phyloP scores from a whole-genome alignment of 2,888 invertebrate genomes.

The Lapara coniferarum region DNA sequence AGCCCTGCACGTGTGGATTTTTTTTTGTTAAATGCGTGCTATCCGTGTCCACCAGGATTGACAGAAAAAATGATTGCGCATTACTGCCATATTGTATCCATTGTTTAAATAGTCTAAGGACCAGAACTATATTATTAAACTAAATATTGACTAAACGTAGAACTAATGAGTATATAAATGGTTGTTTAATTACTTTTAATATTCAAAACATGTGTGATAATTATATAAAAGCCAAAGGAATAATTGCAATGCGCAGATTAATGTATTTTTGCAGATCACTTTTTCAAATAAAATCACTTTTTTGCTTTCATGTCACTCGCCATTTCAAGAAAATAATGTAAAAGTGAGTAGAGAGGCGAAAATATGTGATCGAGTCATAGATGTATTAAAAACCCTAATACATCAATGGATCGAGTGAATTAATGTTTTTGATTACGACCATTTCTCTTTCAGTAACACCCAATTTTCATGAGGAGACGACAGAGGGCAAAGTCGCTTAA shows the following conservation, averaged over 20 bases:
- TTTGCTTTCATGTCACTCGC: neutral
- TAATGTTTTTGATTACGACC: slow-evolving; percentile 8
- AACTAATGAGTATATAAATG: too few species aligned
- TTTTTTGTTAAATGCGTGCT: too few species aligned
- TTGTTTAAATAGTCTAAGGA: too few species aligned
- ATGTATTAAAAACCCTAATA: too few species aligned
- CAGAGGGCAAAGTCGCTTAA: slow-evolving; percentile 1
- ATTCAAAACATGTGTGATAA: neutral
- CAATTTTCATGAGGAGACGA: slow-evolving; percentile 4
- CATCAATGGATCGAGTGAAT: slow-evolving; percentile 19
- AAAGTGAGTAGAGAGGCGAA: neutral
- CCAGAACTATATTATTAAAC: too few species aligned
- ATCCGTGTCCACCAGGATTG: too few species aligned
- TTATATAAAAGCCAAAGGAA: too few species aligned
- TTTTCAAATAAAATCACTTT: neutral
- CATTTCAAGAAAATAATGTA: slow-evolving; percentile 1
- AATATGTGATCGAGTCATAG: slow-evolving; percentile 19
- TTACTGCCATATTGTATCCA: too few species aligned
- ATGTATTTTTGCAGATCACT: too few species aligned
- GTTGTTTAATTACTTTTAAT: neutral
- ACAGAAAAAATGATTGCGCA: too few species aligned
- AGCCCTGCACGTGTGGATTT: too few species aligned
- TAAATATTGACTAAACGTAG: too few species aligned
- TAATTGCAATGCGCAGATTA: neutral
- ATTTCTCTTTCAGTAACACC: slow-evolving; percentile 9